Base-by-base conservation (phyloP, 2,797 vertebrate genomes). In the Thripadectes ignobilis region DNA sequence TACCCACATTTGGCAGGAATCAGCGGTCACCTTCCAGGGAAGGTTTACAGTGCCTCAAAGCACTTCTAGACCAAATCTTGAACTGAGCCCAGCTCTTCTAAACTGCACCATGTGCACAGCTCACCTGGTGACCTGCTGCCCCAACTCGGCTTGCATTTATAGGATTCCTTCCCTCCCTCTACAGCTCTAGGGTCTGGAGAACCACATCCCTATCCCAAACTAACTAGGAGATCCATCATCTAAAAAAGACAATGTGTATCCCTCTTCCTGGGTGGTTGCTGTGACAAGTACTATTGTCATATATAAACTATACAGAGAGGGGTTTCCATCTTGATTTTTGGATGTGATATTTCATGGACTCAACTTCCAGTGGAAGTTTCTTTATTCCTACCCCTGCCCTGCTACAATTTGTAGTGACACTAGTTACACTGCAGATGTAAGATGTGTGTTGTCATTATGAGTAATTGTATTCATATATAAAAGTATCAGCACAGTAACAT, bases 401-500 rank as follows among this genome's bases (percentile, higher is more conserved):
- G 68, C 71, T 73, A 4, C 9, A 1, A 78, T 63, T 84, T 12
- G 2, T 58, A 32, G 82, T 72, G 87, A 45, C 66, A 94, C 45
- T 19, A 41, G 52, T 49, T 71, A 26, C 38, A 9, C 66, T 74
- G 69, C 92, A 88, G 85, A 85, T 91, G 63, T 66, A 59, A 73
- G 88, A 89, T 38, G 65, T 87, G 89, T 38, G 63, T 67, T 85
- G 80, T 65, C 85, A 92, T 86, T 75, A 89, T 88, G 75, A 77
- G 88, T 49, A 93, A 68, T 68, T 87, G 74, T 67, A 74, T 65
- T 92, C 91, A 81, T 57, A 19, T 46, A 88, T 95, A 93, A 97
- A 96, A 94, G 49, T 65, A 86, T 93, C 95, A 93, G 59, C 94
- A 79, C 85, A 52, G 85, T 12, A 86, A 82, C 79, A 79, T 39